Evolutionary conservation across 2,113 vertebrate species (phyloP).

Genomic region (Myiozetetes cayanensis): DNA sequence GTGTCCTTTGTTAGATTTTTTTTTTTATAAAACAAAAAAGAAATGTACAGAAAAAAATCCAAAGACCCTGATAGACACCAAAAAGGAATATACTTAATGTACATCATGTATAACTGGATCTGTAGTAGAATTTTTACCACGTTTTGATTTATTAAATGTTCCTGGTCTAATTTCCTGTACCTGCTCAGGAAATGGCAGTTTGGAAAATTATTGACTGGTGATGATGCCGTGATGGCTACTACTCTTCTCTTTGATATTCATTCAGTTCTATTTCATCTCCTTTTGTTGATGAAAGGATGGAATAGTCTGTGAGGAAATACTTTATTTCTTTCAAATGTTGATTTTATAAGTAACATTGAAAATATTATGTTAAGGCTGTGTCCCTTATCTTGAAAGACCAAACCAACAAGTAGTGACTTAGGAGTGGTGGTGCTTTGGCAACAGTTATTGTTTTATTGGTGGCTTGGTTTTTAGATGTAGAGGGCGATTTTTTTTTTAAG

Average conservation of each 20-base stretch:
- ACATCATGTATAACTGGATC: slow-evolving; percentile 38
- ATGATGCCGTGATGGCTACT: not conserved
- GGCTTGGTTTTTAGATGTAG: not conserved
- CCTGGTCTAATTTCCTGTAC: slow-evolving; percentile 14
- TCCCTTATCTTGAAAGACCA: slow-evolving; percentile 23
- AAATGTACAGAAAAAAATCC: slow-evolving; percentile 67
- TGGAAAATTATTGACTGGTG: not conserved
- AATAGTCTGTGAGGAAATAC: slow-evolving; percentile 10
- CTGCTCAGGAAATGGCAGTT: not conserved
- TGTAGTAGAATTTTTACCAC: not conserved
- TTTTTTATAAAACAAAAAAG: slow-evolving; percentile 10
- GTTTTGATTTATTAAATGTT: slow-evolving; percentile 11
- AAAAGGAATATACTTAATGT: slow-evolving; percentile 58
- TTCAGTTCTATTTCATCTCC: slow-evolving; percentile 2
- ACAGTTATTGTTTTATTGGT: not conserved
- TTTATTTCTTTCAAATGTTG: slow-evolving; percentile 35
- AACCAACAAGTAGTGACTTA: slow-evolving; percentile 40
- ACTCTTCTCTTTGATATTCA: slow-evolving; percentile 17
- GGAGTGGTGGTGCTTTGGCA: not conserved
- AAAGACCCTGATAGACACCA: slow-evolving; percentile 73
- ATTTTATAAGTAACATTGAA: slow-evolving; percentile 20
- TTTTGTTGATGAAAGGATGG: slow-evolving; percentile 41
- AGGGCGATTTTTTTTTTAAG: not conserved
- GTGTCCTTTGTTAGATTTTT: slow-evolving; percentile 1
- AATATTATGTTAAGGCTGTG: not conserved